phyloP scores from a whole-genome alignment of 2,113 vertebrate genomes.

The Sander vitreus region DNA sequence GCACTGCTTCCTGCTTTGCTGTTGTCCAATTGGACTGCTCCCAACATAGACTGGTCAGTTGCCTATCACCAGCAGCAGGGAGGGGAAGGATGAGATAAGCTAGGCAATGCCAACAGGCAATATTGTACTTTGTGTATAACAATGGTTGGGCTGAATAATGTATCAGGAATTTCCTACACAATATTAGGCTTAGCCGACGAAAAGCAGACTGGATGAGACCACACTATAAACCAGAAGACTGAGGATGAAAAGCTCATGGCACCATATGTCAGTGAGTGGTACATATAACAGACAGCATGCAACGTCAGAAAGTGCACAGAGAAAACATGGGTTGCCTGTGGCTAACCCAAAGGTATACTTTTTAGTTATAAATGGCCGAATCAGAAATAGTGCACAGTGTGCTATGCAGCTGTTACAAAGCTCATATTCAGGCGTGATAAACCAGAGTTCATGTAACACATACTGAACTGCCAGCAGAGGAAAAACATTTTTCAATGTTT shows the following conservation, averaged over 20 bases:
- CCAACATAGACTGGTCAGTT: neutral
- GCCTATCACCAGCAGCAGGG: slow-evolving; percentile 43
- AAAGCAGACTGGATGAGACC: slow-evolving; percentile 33
- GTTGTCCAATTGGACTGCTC: neutral
- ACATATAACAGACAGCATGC: slow-evolving; percentile 48
- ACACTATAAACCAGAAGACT: slow-evolving; percentile 5
- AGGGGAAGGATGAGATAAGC: slow-evolving; percentile 56
- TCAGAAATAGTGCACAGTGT: slow-evolving; percentile 63
- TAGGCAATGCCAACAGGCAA: slow-evolving; percentile 25
- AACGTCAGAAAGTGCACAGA: slow-evolving; percentile 39
- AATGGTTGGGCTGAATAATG: slow-evolving; percentile 28
- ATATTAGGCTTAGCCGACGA: slow-evolving; percentile 27
- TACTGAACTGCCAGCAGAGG: slow-evolving; percentile 29
- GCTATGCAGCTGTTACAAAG: slow-evolving; percentile 66
- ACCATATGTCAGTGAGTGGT: slow-evolving; percentile 27
- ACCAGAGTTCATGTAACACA: slow-evolving; percentile 55
- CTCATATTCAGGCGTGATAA: slow-evolving; percentile 67
- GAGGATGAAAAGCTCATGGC: slow-evolving; percentile 39
- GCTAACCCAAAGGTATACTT: slow-evolving; percentile 72
- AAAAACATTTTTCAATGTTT: slow-evolving; percentile 51
- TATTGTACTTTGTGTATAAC: slow-evolving; percentile 39
- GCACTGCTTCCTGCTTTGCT: slow-evolving; percentile 1
- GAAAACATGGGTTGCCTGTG: slow-evolving; percentile 66
- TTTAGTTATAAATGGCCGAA: slow-evolving; percentile 73
- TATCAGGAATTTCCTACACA: slow-evolving; percentile 40